Evolutionary conservation across 35 echinoderm and acorn worm genomes (phyloP).

Genomic region (Nesometra sesokonis): DNA sequence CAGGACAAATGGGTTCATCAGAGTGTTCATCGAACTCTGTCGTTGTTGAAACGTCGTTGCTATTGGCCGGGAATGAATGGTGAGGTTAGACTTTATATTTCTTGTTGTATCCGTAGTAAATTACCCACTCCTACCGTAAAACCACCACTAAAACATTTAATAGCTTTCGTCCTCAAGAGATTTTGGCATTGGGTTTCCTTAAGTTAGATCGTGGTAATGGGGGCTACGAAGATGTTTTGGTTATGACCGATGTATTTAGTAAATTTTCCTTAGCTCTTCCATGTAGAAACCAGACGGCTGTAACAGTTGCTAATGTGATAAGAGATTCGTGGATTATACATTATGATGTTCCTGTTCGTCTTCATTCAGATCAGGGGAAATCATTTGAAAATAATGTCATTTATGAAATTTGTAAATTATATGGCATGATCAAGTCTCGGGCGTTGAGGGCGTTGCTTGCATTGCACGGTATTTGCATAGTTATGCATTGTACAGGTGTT

Average conservation of each 20-base stretch:
- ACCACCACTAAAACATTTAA: constrained; percentile 3
- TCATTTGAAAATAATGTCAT: not conserved
- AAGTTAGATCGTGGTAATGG: not conserved
- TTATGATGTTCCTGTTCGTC: not conserved
- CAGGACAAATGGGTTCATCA: too few species aligned
- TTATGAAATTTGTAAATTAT: too few species aligned
- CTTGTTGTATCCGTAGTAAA: constrained; percentile 9
- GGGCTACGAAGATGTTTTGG: not conserved
- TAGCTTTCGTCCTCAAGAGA: constrained; percentile 12
- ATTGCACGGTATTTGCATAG: too few species aligned
- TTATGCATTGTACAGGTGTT: too few species aligned
- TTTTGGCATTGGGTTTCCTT: not conserved
- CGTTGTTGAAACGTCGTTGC: too few species aligned
- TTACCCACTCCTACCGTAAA: not conserved
- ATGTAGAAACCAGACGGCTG: constrained; percentile 16
- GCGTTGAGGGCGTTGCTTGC: too few species aligned
- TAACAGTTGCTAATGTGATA: not conserved
- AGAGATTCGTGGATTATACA: not conserved
- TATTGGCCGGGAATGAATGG: too few species aligned
- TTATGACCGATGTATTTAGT: constrained; percentile 27
- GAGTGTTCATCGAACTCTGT: too few species aligned
- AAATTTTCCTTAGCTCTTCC: constrained; percentile 14
- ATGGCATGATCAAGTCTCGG: too few species aligned
- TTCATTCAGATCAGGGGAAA: not conserved
- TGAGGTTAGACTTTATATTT: too few species aligned